Percentiles rank a stretch among this genome's conserved stretches.
These are phyloP conservation scores for Coremacera marginata DNA, from an alignment of 2,888 invertebrate genomes.

Conservation along the genomic window DNA sequence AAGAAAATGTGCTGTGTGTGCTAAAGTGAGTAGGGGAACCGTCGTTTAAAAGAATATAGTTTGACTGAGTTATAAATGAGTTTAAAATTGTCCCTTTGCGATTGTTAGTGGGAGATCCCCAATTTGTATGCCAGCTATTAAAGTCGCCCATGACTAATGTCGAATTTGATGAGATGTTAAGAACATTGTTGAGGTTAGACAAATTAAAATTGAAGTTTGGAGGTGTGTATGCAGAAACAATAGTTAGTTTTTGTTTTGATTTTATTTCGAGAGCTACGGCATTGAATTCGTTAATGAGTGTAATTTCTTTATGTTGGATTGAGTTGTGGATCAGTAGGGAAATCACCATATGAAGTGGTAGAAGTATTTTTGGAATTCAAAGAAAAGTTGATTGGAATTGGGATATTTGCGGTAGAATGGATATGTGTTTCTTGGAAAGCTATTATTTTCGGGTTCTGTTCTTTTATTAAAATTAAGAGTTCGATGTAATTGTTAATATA, in stretches of 20 bases:
- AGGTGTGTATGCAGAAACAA: conserved; percentile 16
- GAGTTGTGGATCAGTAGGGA: conserved; percentile 30
- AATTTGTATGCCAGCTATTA: conserved; percentile 5
- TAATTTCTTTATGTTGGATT: background rate
- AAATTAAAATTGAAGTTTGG: no score
- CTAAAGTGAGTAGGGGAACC: conserved; percentile 7
- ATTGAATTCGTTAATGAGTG: conserved; percentile 22
- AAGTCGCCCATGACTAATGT: background rate
- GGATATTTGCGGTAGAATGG: background rate
- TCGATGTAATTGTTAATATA: conserved; percentile 6
- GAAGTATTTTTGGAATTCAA: background rate
- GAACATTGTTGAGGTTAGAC: background rate
- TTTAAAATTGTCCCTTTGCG: background rate
- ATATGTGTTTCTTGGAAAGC: conserved; percentile 5
- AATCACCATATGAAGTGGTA: conserved; percentile 14
- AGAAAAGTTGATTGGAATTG: conserved; percentile 23
- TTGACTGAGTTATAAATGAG: background rate
- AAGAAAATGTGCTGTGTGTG: conserved; percentile 1
- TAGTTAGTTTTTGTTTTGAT: conserved; percentile 15
- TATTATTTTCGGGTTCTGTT: background rate
- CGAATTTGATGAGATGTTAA: background rate
- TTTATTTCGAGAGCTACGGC: conserved; percentile 2
- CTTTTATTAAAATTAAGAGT: conserved; percentile 1
- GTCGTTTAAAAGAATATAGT: conserved; percentile 6
- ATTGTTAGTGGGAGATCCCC: no score